Conservation (phyloP, 2,888 invertebrate species). For the Calameuta filiformis region DNA sequence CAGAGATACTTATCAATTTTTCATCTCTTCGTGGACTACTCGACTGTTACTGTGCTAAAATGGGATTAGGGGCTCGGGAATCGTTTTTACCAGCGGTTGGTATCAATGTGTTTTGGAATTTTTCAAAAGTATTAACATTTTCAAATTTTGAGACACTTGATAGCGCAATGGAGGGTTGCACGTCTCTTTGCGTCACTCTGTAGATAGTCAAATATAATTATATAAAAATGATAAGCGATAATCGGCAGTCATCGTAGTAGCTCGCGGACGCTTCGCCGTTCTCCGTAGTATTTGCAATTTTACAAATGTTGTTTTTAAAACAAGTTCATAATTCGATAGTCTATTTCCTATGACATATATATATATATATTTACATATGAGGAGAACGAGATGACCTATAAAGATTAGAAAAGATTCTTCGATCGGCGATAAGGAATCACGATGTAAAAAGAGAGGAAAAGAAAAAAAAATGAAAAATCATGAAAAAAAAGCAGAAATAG, state of each 20-base stretch:
- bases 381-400: not conserved
- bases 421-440: conserved; percentile 22
- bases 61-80: not conserved
- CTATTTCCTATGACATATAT: conserved; percentile 32
- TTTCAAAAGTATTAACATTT: not conserved
- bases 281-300: conserved; percentile 25
- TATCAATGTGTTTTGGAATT: not conserved
- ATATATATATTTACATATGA: not conserved
- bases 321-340: conserved; percentile 45
- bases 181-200: conserved; percentile 42
- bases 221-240: conserved; percentile 25
- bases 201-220: conserved; percentile 42
- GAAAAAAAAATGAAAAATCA: not conserved
- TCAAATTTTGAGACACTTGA: conserved; percentile 17
- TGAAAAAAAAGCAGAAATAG: conserved; percentile 10
- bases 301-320: conserved; percentile 25
- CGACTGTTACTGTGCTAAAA: not conserved
- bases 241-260: conserved; percentile 17
- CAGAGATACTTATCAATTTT: conserved; percentile 31
- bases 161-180: conserved; percentile 23
- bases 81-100: not conserved
- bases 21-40: not conserved
- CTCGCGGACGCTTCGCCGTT: conserved; percentile 34
- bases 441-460: conserved; percentile 38
- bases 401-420: not conserved